Percentiles rank a stretch among this genome's conserved stretches.
These are phyloP conservation scores for Dermochelys coriacea DNA, from an alignment of 2,797 vertebrate genomes.

Conservation along the genomic window DNA sequence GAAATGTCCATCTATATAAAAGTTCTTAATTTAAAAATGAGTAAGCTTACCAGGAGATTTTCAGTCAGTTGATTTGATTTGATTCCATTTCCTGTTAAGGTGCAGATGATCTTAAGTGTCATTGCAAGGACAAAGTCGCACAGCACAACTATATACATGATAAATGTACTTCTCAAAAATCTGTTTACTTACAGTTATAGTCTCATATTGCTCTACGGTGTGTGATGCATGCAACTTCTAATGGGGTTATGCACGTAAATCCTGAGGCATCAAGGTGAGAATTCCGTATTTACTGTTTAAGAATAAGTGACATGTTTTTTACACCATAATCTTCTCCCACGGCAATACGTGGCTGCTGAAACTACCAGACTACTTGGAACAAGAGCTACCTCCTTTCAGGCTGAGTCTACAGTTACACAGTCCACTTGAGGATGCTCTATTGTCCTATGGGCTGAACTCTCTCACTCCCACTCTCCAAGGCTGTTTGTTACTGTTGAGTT, in stretches of 20 bases:
- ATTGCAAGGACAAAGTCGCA: conserved; percentile 14
- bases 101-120: conserved; percentile 14
- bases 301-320: conserved; percentile 57
- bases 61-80: conserved; percentile 17
- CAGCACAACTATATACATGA: not conserved
- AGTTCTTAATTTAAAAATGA: conserved; percentile 22
- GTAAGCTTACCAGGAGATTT: conserved; percentile 8
- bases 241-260: conserved; percentile 17
- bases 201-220: conserved; percentile 22
- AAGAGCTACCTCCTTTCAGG: conserved; percentile 48
- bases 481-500: not conserved
- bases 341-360: conserved; percentile 63
- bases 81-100: conserved; percentile 35
- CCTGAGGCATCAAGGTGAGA: conserved; percentile 43
- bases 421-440: not conserved
- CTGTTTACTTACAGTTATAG: not conserved
- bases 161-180: conserved; percentile 44
- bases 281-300: conserved; percentile 65
- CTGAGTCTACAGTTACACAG: conserved; percentile 36
- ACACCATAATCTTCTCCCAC: conserved; percentile 63
- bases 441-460: not conserved
- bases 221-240: conserved; percentile 44
- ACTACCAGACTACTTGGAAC: conserved; percentile 53
- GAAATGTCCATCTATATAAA: not conserved
- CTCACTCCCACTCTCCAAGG: not conserved